Conservation (phyloP, 2,888 invertebrate species). For the Volucella zonaria region DNA sequence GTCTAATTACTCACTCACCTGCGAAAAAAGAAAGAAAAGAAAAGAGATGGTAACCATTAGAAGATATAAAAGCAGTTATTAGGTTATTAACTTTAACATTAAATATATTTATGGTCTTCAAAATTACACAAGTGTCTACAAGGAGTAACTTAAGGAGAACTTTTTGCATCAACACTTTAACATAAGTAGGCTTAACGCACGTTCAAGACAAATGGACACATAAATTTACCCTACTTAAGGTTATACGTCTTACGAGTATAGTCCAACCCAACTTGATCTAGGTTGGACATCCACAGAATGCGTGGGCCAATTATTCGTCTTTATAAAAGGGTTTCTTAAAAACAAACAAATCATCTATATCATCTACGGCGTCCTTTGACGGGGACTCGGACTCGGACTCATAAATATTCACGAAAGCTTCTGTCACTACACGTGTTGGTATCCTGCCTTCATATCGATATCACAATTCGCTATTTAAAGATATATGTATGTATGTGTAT, state of each 20-base stretch:
- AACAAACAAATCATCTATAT: not conserved
- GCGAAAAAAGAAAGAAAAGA: conserved; percentile 25
- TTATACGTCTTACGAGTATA: not conserved
- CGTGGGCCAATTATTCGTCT: conserved; percentile 25
- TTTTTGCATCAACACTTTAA: conserved; percentile 3
- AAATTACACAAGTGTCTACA: not conserved
- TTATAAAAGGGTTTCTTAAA: not conserved
- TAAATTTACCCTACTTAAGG: conserved; percentile 11
- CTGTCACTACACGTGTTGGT: not conserved
- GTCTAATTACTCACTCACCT: conserved; percentile 58
- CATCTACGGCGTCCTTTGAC: conserved; percentile 4
- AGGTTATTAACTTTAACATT: not conserved
- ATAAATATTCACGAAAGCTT: conserved; percentile 33
- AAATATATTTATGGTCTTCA: conserved; percentile 17
- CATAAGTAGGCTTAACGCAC: conserved; percentile 7
- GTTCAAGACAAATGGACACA: conserved; percentile 6
- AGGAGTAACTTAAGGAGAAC: too few relatives aligned
- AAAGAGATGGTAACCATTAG: not conserved
- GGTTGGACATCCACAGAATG: not conserved
- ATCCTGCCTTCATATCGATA: not conserved
- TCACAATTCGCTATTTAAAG: conserved; percentile 6
- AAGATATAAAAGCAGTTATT: conserved; percentile 26
- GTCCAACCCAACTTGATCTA: not conserved
- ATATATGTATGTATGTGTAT: too few relatives aligned
- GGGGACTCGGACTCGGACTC: not conserved